Base-by-base conservation (phyloP, 2,888 invertebrate genomes). In the Actias luna region DNA sequence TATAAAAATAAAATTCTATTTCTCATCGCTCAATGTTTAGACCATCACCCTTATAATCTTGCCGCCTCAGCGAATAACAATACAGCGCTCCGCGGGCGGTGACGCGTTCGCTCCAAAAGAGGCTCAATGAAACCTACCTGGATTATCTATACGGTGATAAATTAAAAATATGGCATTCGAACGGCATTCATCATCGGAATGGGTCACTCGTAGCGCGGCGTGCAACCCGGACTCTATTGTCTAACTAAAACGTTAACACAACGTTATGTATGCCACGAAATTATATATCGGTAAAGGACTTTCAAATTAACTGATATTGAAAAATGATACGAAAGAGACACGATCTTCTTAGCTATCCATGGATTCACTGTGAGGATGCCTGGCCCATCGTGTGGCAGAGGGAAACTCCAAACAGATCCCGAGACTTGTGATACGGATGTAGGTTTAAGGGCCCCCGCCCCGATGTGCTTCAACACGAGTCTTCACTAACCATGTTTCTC, bases 101-200 rank as follows among this genome's bases (percentile, higher is more conserved):
- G 78, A 74, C 69, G 78, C 75, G 74, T 67, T 57, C 67, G 68
- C 66, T 63, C 72, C 72, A 80, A 75, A 75, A 70, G 71, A 77
- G 78, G 71, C 85, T 91, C 87, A 91, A 89, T 92, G 90, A 88
- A 88, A 77, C 75, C 85, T 89, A 91, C 90, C 90, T 89, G 91
- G 85, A 84, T 84, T 85, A 89, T 88, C 86, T 86, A 84, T 82
- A 77, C 82, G 76, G 88, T 88, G 85, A 92, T 92, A 92, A 92
- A 92, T 92, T 92, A 89, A 83, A 89, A 92, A 90, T 91, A 91
- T 92, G 91, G 82, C 89, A 83, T 84, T 82, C 79, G 75, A 77
- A 78, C 82, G 71, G 84, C 85, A 91, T 92, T 90, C 88, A 91
- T 92, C 90, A 90, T 89, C 83, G 73, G 74, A 83, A 83, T 82